Percentiles rank a stretch among this genome's conserved stretches.
phyloP scores from a whole-genome alignment of 2,888 invertebrate species.

The Leucoptera coffeella region DNA sequence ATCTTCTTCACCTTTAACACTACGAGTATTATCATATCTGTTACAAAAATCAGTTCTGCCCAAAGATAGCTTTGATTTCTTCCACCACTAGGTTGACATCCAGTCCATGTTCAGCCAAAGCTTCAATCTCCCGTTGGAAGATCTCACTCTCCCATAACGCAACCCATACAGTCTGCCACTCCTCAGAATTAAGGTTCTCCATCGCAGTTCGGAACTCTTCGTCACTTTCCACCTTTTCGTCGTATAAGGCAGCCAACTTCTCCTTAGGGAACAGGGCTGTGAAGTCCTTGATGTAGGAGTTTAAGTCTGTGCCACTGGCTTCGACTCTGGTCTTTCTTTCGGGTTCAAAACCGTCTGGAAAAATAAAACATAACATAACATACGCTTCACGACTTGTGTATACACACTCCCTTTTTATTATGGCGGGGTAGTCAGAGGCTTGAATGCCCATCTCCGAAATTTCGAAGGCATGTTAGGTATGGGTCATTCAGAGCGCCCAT shows the following conservation, averaged over 20 bases:
- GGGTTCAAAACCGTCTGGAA: slow-evolving; percentile 2
- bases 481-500: no score
- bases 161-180: slow-evolving; percentile 16
- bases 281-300: slow-evolving; percentile 16
- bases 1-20: no score
- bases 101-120: slow-evolving; percentile 19
- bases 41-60: no score
- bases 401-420: no score
- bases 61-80: slow-evolving; percentile 21
- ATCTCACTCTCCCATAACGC: slow-evolving; percentile 20
- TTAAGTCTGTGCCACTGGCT: slow-evolving; percentile 16
- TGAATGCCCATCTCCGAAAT: no score
- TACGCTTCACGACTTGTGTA: no score
- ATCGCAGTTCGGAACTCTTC: slow-evolving; percentile 22
- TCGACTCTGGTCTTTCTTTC: slow-evolving; percentile 10
- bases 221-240: slow-evolving; percentile 23
- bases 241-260: slow-evolving; percentile 20
- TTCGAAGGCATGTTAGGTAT: no score
- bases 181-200: slow-evolving; percentile 20
- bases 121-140: slow-evolving; percentile 18
- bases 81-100: slow-evolving; percentile 12
- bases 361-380: no score
- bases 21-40: no score
- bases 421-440: no score
- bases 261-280: slow-evolving; percentile 18